phyloP scores from a whole-genome alignment of 2,113 vertebrate genomes.

The Pseudorectes ferrugineus region DNA sequence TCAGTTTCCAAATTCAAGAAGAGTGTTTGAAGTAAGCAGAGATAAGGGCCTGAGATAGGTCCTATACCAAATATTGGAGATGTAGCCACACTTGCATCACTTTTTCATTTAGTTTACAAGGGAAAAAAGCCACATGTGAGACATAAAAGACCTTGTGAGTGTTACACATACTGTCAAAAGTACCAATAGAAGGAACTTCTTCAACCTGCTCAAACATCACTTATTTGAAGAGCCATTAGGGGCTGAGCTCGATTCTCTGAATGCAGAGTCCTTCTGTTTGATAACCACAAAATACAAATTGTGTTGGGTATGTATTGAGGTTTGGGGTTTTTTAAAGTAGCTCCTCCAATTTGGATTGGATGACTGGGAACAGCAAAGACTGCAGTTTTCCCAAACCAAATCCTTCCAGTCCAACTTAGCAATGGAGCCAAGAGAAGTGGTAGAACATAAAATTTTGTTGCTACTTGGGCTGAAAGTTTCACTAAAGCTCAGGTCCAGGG shows the following conservation, averaged over 20 bases:
- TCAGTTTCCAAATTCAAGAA: not conserved
- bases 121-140: not conserved
- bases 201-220: not conserved
- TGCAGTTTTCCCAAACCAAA: not conserved
- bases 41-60: not conserved
- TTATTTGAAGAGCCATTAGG: not conserved
- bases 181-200: not conserved
- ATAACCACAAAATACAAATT: not conserved
- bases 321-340: not conserved
- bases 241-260: accelerated
- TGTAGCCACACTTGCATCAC: not conserved
- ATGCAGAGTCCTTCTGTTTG: not conserved
- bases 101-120: not conserved
- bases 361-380: not conserved
- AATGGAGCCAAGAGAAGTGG: not conserved
- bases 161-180: not conserved
- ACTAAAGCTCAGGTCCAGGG: not conserved
- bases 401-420: not conserved
- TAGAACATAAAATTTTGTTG: not conserved
- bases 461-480: not conserved
- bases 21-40: not conserved
- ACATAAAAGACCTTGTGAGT: not conserved
- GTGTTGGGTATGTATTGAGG: not conserved
- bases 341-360: not conserved
- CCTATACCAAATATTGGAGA: not conserved